Conservation (phyloP, 30 jellyfish, hydroid and myxozoan species). For the Pseudorhiza aurosa region DNA sequence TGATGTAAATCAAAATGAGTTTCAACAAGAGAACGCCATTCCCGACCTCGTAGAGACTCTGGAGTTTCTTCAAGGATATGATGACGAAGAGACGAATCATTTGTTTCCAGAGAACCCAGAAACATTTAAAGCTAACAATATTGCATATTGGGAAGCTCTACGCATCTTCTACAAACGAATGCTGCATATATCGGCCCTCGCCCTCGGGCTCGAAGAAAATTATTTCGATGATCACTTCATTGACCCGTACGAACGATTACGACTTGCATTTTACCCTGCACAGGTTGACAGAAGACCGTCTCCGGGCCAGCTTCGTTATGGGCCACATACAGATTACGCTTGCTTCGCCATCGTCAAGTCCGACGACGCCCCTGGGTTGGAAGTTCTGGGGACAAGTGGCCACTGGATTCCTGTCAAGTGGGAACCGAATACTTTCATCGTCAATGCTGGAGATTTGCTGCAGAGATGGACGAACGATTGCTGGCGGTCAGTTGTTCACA, state of each 20-base stretch:
- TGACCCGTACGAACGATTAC: slow-evolving; percentile 58
- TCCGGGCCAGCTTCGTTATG: slow-evolving; percentile 55
- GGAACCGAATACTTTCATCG: slow-evolving; percentile 47
- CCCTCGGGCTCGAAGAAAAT: slow-evolving; percentile 42
- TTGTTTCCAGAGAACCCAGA: slow-evolving; percentile 33
- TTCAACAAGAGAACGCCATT: neutral
- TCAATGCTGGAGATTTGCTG: slow-evolving; percentile 60
- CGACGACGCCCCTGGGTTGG: slow-evolving; percentile 65
- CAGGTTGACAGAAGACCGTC: slow-evolving; percentile 37
- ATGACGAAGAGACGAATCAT: slow-evolving; percentile 7
- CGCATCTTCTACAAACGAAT: slow-evolving; percentile 30
- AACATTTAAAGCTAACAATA: slow-evolving; percentile 17
- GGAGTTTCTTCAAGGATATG: slow-evolving; percentile 50
- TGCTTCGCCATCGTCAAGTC: slow-evolving; percentile 60
- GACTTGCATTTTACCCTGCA: slow-evolving; percentile 64
- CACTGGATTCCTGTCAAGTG: slow-evolving; percentile 50
- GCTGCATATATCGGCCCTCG: slow-evolving; percentile 52
- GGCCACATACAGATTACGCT: slow-evolving; percentile 71
- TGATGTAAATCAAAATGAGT: neutral
- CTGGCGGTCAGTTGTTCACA: slow-evolving; percentile 71
- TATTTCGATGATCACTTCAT: slow-evolving; percentile 35
- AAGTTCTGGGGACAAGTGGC: slow-evolving; percentile 44
- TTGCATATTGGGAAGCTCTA: slow-evolving; percentile 42
- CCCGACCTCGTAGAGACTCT: slow-evolving; percentile 64
- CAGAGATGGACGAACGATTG: slow-evolving; percentile 77